A percentile compares a stretch with the other conserved stretches of the same genome.
phyloP scores from a whole-genome alignment of 2,113 vertebrate species.

The Progne subis region DNA sequence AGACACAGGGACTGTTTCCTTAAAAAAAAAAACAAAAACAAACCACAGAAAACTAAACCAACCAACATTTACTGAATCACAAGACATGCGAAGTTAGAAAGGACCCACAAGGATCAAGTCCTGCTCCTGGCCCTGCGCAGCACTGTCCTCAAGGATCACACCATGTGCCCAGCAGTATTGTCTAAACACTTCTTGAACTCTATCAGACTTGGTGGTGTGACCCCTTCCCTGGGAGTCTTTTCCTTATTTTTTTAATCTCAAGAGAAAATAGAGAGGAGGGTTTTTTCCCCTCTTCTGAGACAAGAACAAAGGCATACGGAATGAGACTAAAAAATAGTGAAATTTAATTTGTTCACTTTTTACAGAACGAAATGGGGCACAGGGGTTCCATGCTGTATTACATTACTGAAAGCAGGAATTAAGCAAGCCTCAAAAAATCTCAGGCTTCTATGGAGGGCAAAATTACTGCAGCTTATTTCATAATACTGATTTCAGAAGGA shows the following conservation, averaged over 20 bases:
- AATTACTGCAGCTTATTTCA: background rate
- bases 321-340: background rate
- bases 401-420: background rate
- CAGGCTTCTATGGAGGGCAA: background rate
- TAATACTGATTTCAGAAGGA: background rate
- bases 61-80: background rate
- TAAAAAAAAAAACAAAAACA: background rate
- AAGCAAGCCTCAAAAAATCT: background rate
- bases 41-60: background rate
- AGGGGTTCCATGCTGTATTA: background rate
- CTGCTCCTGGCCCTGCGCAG: fast-evolving
- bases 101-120: background rate
- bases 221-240: background rate
- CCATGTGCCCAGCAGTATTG: background rate
- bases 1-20: background rate
- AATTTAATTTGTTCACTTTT: background rate
- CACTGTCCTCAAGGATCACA: background rate
- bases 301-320: background rate
- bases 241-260: background rate
- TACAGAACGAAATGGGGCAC: background rate
- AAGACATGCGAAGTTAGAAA: background rate
- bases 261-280: background rate
- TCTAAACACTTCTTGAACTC: background rate
- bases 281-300: background rate
- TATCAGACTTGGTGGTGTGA: background rate